Evolutionary conservation across 2,113 vertebrate genomes (phyloP), one percentile per base, ranked within the genome.

Genomic region (Murina feae): DNA sequence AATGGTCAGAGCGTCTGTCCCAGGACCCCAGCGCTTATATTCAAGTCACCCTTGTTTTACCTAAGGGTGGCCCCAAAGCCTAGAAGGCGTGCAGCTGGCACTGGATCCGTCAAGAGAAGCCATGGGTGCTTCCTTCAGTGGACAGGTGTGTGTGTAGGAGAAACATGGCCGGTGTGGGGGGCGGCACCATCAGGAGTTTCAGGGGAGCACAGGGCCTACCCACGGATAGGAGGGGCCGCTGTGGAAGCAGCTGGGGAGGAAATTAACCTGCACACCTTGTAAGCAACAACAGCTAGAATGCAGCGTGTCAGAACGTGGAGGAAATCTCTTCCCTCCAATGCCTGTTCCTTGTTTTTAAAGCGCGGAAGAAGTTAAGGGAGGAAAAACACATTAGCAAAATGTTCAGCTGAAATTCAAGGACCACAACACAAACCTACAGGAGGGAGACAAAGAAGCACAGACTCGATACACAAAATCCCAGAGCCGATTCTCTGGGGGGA

Each of bases 341-440:
- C 66, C 28, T 60, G 37, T 63, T 80, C 58, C 1, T 79, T 89
- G 32, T 69, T 93, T 82, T 32, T 42, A 79, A 93, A 82, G 76
- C 55, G 35, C 32, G 17, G 76, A 21, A 30, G 23, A 72, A 44
- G 8, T 65, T 44, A 39, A 39, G 60, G 78, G 75, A 72, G 25
- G 23, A 81, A 94, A 86, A 89, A 37, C 9, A 96, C 93, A 82
- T 35, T 18, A 63, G 81, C 42, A 71, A 63, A 93, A 85, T 23
- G 42, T 14, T 55, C 25, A 65, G 47, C 47, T 28, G 51, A 81
- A 55, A 90, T 82, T 92, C 94, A 92, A 74, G 95, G 83, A 65
- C 51, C 42, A 81, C 37, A n/a, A 79, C 86, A 86, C n/a, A 91
- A 71, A 42, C 35, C 68, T 47, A 44, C 20, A 14, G 49, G n/a